Base-by-base conservation (phyloP, 1,140 invertebrate genomes). In the Coelopa frigida region DNA sequence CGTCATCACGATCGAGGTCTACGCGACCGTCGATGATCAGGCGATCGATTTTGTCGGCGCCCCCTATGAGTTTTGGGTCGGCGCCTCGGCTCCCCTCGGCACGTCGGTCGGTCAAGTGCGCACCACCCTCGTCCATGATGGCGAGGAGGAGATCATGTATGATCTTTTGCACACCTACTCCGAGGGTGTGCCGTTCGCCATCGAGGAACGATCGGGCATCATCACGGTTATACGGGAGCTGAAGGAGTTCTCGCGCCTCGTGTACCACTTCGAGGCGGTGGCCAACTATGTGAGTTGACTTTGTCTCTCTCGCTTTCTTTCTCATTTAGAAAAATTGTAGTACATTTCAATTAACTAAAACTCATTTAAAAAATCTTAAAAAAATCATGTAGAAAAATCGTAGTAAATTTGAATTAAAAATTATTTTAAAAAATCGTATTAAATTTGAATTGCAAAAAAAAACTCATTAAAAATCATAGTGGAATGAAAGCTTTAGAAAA, bases 21-120 rank as follows among this genome's bases (percentile, higher is more conserved):
- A 72, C 52, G 69, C 74, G 22, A 71, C 69, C 52, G 74, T 75
- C 61, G 75, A 78, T 73, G 68, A 65, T 23, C 76, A 76, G 49
- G 72, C 73, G 26, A 90, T 91, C 1, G 81, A 87, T 50, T 95
- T 96, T 59, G 72, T 89, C 20, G 89, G 90, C 21, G 79, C 88
- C 1, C 87, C 90, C 0, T 95, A 94, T 58, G 83, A 89, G 51
- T 92, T 95, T 69, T 89, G 85, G 82, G 85, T 94, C 14, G 84
- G 85, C 1, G 84, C 84, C 40, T 88, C 87, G 59, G 86, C 86
- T 1, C 79, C 80, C 0, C 72, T 89, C 37, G 87, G 87, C 6
- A 89, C 87, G 0, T 89, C 85, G 53, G 81, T 95, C 32, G 92
- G 92, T 2, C 87, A 90, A 70, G 84, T 89, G 29, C 72, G 82